Conservation (phyloP, 2,113 vertebrate genomes). For the Gracilinanus agilis region DNA sequence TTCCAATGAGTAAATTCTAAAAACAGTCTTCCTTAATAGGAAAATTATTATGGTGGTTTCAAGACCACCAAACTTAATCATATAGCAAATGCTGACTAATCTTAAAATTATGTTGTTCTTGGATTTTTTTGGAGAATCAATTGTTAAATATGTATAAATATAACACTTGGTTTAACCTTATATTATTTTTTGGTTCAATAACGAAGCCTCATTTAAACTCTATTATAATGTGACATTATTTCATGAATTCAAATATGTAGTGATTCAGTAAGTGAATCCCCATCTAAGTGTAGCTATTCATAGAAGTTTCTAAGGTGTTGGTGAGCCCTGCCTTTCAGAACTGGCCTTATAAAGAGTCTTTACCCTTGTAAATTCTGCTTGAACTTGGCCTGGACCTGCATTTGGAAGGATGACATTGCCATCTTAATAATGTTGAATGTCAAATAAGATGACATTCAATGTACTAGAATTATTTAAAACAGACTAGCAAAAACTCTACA, state of each 20-base stretch:
- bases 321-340: background rate
- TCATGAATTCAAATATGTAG: background rate
- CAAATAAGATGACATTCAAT: background rate
- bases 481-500: slow-evolving; percentile 42
- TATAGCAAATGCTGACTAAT: background rate
- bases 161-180: background rate
- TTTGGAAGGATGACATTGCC: slow-evolving; percentile 7
- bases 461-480: background rate
- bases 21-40: background rate
- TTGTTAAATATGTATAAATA: background rate
- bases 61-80: background rate
- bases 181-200: background rate
- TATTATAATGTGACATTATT: background rate
- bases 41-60: background rate
- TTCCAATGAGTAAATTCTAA: background rate
- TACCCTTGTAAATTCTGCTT: background rate
- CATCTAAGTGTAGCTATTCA: background rate
- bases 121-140: background rate
- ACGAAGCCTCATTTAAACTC: background rate
- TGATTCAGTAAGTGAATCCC: background rate
- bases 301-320: background rate
- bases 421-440: background rate
- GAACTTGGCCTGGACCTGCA: background rate
- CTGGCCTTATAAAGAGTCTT: background rate
- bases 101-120: background rate